A percentile compares a stretch with the other conserved stretches of the same genome.
Conservation (phyloP, 2,888 invertebrate genomes). For the Heliconius ethilla region DNA sequence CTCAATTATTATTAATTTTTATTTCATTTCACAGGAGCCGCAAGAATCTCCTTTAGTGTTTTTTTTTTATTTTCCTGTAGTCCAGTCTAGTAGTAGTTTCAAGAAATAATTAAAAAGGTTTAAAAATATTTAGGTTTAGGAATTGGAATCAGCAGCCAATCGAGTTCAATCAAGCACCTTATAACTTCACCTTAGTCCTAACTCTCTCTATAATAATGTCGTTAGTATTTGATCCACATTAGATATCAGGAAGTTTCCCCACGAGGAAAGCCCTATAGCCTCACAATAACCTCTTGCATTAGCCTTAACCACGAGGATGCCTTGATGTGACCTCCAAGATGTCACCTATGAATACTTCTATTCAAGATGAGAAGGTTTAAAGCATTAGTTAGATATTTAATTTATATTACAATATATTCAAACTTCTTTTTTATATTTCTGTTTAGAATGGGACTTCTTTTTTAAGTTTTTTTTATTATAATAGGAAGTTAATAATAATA, state of each 20-base stretch:
- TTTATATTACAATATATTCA: neutral
- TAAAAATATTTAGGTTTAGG: no score
- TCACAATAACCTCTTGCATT: conserved; percentile 61
- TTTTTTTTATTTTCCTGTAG: no score
- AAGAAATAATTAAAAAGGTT: no score
- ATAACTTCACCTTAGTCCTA: no score
- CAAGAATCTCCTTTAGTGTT: no score
- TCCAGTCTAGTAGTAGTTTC: no score
- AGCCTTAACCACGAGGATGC: conserved; percentile 52
- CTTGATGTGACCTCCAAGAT: conserved; percentile 39
- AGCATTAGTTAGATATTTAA: neutral
- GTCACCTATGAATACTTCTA: conserved; percentile 28
- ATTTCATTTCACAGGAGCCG: no score
- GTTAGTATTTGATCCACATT: conserved; percentile 50
- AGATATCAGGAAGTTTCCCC: conserved; percentile 43
- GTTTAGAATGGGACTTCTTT: neutral
- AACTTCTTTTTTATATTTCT: neutral
- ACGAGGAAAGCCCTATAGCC: conserved; percentile 69
- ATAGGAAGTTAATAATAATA: no score
- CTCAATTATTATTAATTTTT: no score
- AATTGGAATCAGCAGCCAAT: no score
- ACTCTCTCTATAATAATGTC: conserved; percentile 2
- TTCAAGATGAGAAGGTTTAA: conserved; percentile 3
- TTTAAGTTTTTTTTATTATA: neutral
- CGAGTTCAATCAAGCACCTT: no score